Base-by-base conservation (phyloP, 2,113 vertebrate genomes). In the Benitochromis conjunctus region DNA sequence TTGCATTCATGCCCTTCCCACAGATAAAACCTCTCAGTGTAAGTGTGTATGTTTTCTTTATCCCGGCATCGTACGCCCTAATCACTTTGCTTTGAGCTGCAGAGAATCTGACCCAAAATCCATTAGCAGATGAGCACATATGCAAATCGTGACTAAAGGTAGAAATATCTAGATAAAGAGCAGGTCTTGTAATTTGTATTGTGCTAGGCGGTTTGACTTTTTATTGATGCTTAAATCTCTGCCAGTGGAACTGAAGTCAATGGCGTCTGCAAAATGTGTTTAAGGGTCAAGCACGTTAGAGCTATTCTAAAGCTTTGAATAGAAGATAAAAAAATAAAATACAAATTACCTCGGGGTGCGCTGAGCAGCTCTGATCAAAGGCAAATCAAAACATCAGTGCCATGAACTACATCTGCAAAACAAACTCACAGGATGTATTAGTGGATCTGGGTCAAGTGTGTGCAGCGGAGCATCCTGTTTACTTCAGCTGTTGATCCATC, bases 31-130 rank as follows among this genome's bases (percentile, higher is more conserved):
- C 41, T 69, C 54, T 55, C 4, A 1, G 60, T 80, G 46, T 9
- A 36, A 85, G 18, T 46, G 62, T 76, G 64, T 34, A 41, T 31
- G 29, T 71, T 85, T 83, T 58, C 56, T 86, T 56, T 41, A 64
- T 84, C 9, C 34, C 14, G 19, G 64, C 69, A 54, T 54, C n/a
- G 2, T 11, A 11, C n/a, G 9, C 5, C 9, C 3, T 55, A 55
- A 55, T 9, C 9, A 8, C 43, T 71, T 66, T 79, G n/a, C 29
- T 81, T 80, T 83, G 13, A 84, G 29, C 56, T 51, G 31, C n/a
- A 11, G 54, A 74, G 62, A 41, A 58, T 71, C 41, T 84, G 84
- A 90, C 79, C 74, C 46, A 86, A 66, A 81, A 86, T 83, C 58
- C 54, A 79, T 88, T 82, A 79, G 24, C 53, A 57, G 31, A 54